phyloP scores from a whole-genome alignment of 2,113 vertebrate genomes.

The Corythornis vintsioides region DNA sequence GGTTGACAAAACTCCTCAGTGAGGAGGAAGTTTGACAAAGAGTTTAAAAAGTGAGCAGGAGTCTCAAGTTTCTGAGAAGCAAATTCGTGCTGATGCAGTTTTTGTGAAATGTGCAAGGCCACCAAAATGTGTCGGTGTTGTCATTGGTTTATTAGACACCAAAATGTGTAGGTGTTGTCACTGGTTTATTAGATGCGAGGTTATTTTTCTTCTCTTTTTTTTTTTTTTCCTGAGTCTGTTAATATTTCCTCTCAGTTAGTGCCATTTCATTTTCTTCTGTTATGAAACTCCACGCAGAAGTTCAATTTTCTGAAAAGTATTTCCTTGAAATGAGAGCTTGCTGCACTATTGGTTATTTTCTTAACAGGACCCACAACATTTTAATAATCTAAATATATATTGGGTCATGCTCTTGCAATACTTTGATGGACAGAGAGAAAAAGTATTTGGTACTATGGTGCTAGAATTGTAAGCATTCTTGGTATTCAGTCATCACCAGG shows the following conservation, averaged over 20 bases:
- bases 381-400: not conserved
- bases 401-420: not conserved
- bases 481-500: not conserved
- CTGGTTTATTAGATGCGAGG: not conserved
- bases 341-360: not conserved
- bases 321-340: not conserved
- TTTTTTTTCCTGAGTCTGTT: not conserved
- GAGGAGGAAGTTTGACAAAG: not conserved
- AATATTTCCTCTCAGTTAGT: not conserved
- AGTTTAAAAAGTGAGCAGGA: not conserved
- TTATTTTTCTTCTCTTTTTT: not conserved
- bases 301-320: not conserved
- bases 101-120: not conserved
- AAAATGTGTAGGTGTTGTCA: not conserved
- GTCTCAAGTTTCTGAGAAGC: not conserved
- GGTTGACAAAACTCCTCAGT: not conserved
- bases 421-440: not conserved
- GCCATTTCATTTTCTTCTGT: not conserved
- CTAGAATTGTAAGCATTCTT: not conserved
- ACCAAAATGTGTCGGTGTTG: not conserved
- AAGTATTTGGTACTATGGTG: not conserved
- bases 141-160: not conserved
- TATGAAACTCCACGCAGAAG: not conserved
- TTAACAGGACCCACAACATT: not conserved
- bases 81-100: not conserved